Evolutionary conservation across 2,888 invertebrate species (phyloP), one percentile per base, ranked within the genome.

Genomic region (Sphaerophoria rueppellii): DNA sequence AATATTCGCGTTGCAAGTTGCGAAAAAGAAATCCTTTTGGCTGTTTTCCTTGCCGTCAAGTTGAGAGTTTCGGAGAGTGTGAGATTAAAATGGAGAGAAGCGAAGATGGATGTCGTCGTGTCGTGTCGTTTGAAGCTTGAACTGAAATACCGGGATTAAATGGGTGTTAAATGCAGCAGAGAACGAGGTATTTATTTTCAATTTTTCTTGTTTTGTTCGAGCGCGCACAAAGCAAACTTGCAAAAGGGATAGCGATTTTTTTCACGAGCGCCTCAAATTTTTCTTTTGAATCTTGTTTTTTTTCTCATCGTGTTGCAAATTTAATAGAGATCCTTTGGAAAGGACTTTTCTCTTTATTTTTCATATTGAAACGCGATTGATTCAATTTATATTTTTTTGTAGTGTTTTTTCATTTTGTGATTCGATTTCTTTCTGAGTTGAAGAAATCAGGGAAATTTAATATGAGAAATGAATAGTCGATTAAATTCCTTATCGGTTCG

Each of bases 111-210:
- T 83, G 75, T 79, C 61, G 72, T 83, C 55, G 72, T 83, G 75
- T 79, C 61, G 72, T 83, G 80, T 72, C 55, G 67, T 55, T 75
- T 67, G 54, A 75, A 82, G 83, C 60, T 75, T 72, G 54, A 75
- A 82, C 80, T 71, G 71, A 67, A 83, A 75, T 79, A 75, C 80
- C 83, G 60, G 72, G 80, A 79, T 83, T 83, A 79, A 83, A 52
- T 67, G 75, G 71, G 75, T 71, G 83, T 80, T 83, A 83, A 83
- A 83, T 79, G 79, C 79, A 60, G 48, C 74, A 55, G n/a, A 74
- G 74, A 79, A 79, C 71, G 79, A 79, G 82, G 78, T 82, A 67
- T 71, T 71, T 81, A 81, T 81, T 76, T 81, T 81, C 81, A 81
- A 75, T 81, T 75, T 75, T 75, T 70, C 70, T 37, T 5, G 12